These are phyloP conservation scores for Ameiurus melas DNA, from an alignment of 2,113 vertebrate species.

Conservation along the genomic window DNA sequence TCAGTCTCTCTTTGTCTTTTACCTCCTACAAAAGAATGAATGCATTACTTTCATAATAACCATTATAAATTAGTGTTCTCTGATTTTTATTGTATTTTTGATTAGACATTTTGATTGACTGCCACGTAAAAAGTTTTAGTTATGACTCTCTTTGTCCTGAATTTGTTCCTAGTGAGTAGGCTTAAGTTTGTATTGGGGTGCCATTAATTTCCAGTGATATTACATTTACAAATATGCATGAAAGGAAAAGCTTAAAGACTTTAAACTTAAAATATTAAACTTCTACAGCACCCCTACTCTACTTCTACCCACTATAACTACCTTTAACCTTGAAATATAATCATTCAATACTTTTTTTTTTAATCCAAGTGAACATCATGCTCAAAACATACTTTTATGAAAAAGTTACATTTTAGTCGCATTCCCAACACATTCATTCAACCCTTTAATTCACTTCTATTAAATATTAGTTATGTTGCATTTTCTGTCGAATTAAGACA, in stretches of 20 bases:
- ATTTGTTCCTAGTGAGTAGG: background rate
- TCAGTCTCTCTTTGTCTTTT: background rate
- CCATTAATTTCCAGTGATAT: no score
- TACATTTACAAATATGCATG: no score
- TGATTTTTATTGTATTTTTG: background rate
- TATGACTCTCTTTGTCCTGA: background rate
- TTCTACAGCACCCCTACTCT: background rate
- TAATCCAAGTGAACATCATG: background rate
- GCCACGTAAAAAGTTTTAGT: background rate
- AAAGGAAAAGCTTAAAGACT: no score
- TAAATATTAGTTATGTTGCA: no score
- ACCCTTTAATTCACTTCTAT: no score
- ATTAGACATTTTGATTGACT: background rate
- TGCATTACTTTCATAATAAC: background rate
- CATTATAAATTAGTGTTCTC: background rate
- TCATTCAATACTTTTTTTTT: background rate
- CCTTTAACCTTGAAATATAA: background rate
- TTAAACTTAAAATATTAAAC: no score
- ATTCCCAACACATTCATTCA: no score
- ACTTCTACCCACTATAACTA: background rate
- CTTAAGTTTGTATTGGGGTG: no score
- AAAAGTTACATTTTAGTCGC: no score
- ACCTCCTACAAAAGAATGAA: slow-evolving; percentile 48
- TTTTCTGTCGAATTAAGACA: no score
- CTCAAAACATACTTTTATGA: background rate